Base-by-base conservation (phyloP, 2,888 invertebrate species). In the Caenorhabditis auriculariae region DNA sequence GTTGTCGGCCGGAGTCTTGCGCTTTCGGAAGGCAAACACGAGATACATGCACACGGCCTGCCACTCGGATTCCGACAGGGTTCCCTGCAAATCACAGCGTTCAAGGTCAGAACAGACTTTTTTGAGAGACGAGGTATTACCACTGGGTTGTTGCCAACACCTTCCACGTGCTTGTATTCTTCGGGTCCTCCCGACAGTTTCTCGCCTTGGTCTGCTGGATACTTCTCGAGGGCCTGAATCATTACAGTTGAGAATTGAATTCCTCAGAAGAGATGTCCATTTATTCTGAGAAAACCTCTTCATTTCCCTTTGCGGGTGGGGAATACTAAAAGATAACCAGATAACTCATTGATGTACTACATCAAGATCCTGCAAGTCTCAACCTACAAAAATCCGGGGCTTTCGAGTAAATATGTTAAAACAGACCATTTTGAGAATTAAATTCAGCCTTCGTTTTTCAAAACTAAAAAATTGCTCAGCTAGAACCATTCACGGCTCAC, bases 1-100 rank as follows among this genome's bases (percentile, higher is more conserved):
- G 17, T 44, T n/a, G 28, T 60, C 46, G 37, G 29, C 44, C 17
- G 29, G 17, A 28, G 17, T 43, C 49, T 60, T 66, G n/a, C n/a
- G n/a, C 54, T 72, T 78, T 7, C 63, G 56, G 68, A 81, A 81
- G 12, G 66, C 75, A 48, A 81, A 81, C 9, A 76, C 74, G 28
- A 74, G 51, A 57, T 81, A 81, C 77, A 81, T 74, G 24, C 77
- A 73, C 54, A 77, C 72, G 19, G 77, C 78, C 56, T 81, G 75
- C 81, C 81, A 81, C 60, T 81, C 81, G 7, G 71, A 61, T 47
- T 69, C 60, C 5, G 77, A 77, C n/a, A 81, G 44, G 0, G 80
- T 79, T 19, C 80, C 80, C 74, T 78, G 58, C 27, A 74, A 56
- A 35, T 12, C 9, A n/a, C 9, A 12, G 35, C 9, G 9, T 32